Conservation (phyloP, 2,888 invertebrate species). For the Aphrophora alni region DNA sequence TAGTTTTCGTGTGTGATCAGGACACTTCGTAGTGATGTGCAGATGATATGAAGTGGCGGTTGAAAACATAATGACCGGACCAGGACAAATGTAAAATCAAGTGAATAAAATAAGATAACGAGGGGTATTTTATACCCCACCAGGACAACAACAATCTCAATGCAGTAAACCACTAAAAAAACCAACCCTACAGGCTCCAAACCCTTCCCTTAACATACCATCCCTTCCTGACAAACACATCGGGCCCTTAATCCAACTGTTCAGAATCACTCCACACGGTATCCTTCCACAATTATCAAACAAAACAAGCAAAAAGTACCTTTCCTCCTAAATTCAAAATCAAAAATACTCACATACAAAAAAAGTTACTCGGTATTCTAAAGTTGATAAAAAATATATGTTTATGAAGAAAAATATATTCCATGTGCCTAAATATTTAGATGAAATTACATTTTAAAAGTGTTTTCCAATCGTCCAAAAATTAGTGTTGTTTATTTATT, state of each 20-base stretch:
- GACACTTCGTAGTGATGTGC: constrained; percentile 6
- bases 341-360: constrained; percentile 44
- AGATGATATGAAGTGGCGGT: constrained; percentile 22
- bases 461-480: constrained; percentile 42
- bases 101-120: not conserved
- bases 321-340: constrained; percentile 43
- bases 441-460: constrained; percentile 44
- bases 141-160: constrained; percentile 39
- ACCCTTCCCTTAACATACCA: constrained; percentile 48
- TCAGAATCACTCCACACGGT: constrained; percentile 48
- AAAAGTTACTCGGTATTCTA: constrained; percentile 46
- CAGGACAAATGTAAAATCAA: constrained; percentile 43
- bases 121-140: constrained; percentile 38
- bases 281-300: constrained; percentile 51
- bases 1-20: not conserved
- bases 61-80: constrained; percentile 42
- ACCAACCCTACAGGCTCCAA: constrained; percentile 50
- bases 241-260: constrained; percentile 50
- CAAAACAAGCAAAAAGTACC: constrained; percentile 45
- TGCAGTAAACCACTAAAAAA: constrained; percentile 44
- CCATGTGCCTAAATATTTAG: constrained; percentile 48
- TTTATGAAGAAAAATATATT: constrained; percentile 44
- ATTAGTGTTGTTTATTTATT: constrained; percentile 42
- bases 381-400: constrained; percentile 42
- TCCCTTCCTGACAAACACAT: constrained; percentile 49